phyloP scores from a whole-genome alignment of 2,888 invertebrate species.

The Chrysomela aeneicollis region DNA sequence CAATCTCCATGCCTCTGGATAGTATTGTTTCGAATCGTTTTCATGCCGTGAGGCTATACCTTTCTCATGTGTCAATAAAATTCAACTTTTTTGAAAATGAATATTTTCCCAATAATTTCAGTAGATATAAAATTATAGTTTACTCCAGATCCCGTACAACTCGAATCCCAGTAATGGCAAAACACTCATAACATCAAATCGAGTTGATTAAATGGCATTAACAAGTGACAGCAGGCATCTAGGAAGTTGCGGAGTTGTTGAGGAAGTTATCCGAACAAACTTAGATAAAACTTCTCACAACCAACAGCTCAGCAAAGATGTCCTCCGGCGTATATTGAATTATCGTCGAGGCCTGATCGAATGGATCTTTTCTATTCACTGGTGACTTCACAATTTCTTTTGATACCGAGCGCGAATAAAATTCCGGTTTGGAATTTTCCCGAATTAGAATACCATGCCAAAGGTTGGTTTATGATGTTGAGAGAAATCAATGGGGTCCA shows the following conservation, averaged over 20 bases:
- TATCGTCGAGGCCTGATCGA: neutral
- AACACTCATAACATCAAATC: constrained; percentile 14
- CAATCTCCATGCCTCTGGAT: too few species aligned
- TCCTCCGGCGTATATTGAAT: constrained; percentile 15
- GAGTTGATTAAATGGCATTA: constrained; percentile 15
- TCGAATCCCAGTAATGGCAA: constrained; percentile 6
- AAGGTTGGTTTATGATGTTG: too few species aligned
- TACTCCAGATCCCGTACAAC: too few species aligned
- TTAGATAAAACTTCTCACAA: constrained; percentile 21
- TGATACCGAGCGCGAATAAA: neutral
- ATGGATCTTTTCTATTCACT: neutral
- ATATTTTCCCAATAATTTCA: too few species aligned
- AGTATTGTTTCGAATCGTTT: too few species aligned
- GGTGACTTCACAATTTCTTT: neutral
- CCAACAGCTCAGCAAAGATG: constrained; percentile 18
- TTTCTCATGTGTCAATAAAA: too few species aligned
- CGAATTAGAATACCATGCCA: too few species aligned
- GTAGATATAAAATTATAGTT: too few species aligned
- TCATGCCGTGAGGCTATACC: too few species aligned
- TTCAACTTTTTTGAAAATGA: too few species aligned
- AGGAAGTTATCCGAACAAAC: constrained; percentile 21
- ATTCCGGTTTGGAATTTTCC: too few species aligned
- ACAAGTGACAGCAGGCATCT: constrained; percentile 4
- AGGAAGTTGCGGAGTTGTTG: constrained; percentile 16
- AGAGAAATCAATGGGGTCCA: too few species aligned